Evolutionary conservation across 2,113 vertebrate species (phyloP), one percentile per base, ranked within the genome.

Genomic region (Varanus salvator): DNA sequence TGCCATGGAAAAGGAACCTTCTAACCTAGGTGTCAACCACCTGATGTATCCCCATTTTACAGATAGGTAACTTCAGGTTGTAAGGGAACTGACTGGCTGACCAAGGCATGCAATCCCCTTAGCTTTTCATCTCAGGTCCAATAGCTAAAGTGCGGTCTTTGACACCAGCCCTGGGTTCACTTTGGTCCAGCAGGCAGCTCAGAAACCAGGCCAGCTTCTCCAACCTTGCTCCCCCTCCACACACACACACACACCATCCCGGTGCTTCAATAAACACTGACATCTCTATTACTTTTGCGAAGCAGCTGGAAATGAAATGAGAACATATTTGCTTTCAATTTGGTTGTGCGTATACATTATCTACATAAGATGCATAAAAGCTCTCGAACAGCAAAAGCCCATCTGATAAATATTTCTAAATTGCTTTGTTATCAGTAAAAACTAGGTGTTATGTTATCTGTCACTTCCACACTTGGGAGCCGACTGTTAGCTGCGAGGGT

Each of bases 361-460:
- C 85, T 85, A 91, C 89, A 84, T 90, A 92, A 83, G 72, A 89
- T 91, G 82, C 86, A 14, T 69, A 17, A 82, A 81, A 88, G 84
- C 92, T 27, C 72, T 89, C 60, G 64, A 74, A 91, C 94, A 91
- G 82, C 80, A 92, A 93, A 90, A 90, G 83, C 44, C n/a, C 90
- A 89, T 8, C 38, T 85, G 87, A 95, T 95, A 93, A 90, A 83
- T 94, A 93, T 89, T 92, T 94, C 91, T 93, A 92, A 96, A 95
- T 91, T 91, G 85, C 86, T 95, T 92, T 95, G 44, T 93, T 95
- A 96, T 90, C 93, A 68, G 89, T 66, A 92, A 94, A 90, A 95
- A 95, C 69, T 81, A 87, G 48, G 85, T 91, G 75, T 78, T 91
- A 92, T 85, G 84, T 95, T 96, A 96, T 95, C 95, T 97, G 95